These are phyloP conservation scores for Papilio elwesi DNA, from an alignment of 2,888 invertebrate species.

Conservation along the genomic window DNA sequence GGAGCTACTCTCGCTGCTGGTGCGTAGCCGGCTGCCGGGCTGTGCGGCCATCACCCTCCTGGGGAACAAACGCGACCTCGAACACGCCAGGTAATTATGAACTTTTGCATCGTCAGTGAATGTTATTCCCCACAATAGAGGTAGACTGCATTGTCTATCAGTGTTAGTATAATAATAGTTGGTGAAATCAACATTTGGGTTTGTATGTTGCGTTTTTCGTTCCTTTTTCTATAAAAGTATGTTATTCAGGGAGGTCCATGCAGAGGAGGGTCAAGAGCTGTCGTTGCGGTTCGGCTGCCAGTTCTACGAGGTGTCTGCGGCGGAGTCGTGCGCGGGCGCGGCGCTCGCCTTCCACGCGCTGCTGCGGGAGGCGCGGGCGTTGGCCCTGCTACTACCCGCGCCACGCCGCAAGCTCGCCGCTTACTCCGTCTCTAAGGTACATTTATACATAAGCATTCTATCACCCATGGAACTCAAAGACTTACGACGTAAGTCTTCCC, in stretches of 20 bases:
- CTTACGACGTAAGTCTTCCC: no score
- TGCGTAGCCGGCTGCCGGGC: conserved; percentile 88
- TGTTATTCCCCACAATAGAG: neutral
- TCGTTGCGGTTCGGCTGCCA: conserved; percentile 90
- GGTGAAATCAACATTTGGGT: no score
- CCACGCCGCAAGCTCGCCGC: conserved; percentile 89
- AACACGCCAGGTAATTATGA: conserved; percentile 87
- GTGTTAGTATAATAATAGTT: no score
- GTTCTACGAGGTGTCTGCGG: conserved; percentile 91
- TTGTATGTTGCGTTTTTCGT: neutral
- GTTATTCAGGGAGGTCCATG: conserved; percentile 87
- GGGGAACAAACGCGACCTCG: conserved; percentile 93
- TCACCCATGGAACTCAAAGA: no score
- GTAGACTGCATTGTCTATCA: no score
- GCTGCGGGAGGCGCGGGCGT: conserved; percentile 88
- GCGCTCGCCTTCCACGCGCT: conserved; percentile 91
- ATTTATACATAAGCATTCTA: conserved; percentile 75
- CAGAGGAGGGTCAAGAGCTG: conserved; percentile 91
- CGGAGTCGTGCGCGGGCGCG: conserved; percentile 91
- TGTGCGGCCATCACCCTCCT: conserved; percentile 90
- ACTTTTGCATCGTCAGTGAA: neutral
- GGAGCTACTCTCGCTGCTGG: conserved; percentile 88
- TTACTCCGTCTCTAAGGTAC: conserved; percentile 90
- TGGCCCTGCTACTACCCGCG: conserved; percentile 87
- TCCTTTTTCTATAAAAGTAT: neutral